Percentiles rank a stretch among this genome's conserved stretches.
phyloP scores from a whole-genome alignment of 35 echinoderm and acorn worm species.

The Hemicentrotus pulcherrimus region DNA sequence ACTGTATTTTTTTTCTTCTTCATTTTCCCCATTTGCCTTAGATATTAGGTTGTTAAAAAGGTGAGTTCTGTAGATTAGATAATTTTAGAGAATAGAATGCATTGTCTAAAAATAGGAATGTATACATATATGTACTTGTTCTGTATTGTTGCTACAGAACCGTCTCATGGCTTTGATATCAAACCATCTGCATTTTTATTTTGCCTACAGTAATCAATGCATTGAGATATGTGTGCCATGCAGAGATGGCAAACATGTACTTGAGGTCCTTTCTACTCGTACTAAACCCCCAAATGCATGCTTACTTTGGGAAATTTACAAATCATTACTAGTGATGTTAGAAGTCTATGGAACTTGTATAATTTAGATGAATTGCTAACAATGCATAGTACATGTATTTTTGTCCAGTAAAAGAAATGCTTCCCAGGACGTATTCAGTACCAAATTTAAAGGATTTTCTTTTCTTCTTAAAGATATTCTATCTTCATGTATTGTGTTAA shows the following conservation, averaged over 20 bases:
- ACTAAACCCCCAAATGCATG: neutral
- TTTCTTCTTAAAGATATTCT: neutral
- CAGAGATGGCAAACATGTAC: neutral
- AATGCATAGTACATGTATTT: neutral
- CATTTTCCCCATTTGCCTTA: conserved; percentile 43
- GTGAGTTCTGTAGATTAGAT: conserved; percentile 39
- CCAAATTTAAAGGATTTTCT: neutral
- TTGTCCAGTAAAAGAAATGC: neutral
- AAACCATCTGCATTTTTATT: conserved; percentile 21
- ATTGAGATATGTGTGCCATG: neutral
- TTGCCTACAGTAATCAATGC: neutral
- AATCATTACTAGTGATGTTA: neutral
- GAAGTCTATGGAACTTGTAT: neutral
- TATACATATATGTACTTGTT: neutral
- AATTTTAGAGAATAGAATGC: conserved; percentile 18
- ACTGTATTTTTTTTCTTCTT: neutral
- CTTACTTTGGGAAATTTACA: neutral
- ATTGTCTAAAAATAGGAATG: conserved; percentile 34
- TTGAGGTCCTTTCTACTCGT: conserved; percentile 14
- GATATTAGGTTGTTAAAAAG: conserved; percentile 28
- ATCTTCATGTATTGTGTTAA: neutral
- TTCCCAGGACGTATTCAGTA: conserved; percentile 27
- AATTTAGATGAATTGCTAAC: neutral
- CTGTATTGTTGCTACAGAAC: conserved; percentile 36
- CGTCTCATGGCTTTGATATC: conserved; percentile 23